Percentiles rank a stretch among this genome's conserved stretches.
phyloP scores from a whole-genome alignment of 2,797 vertebrate genomes.

The Silurus lanzhouensis region DNA sequence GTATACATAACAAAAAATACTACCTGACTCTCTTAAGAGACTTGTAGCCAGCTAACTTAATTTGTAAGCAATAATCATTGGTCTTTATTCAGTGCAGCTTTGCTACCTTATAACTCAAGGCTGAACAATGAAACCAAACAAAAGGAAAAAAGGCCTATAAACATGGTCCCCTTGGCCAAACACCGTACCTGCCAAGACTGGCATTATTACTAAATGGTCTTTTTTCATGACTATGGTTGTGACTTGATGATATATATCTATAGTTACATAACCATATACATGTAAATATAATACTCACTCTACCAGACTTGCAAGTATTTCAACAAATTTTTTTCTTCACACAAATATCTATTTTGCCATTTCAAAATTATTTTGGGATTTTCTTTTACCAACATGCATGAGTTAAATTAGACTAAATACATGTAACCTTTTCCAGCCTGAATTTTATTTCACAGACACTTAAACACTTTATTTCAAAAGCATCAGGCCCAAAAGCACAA shows the following conservation, averaged over 20 bases:
- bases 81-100: neutral
- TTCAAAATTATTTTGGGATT: neutral
- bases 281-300: neutral
- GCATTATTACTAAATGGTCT: neutral
- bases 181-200: neutral
- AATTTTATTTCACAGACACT: conserved; percentile 16
- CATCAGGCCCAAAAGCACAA: conserved; percentile 6
- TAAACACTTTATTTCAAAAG: conserved; percentile 12
- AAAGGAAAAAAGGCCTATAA: neutral
- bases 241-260: neutral
- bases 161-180: neutral
- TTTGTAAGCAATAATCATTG: conserved; percentile 8
- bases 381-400: conserved; percentile 26
- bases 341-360: neutral
- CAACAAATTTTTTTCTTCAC: neutral
- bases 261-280: too few relatives aligned
- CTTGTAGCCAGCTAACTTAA: neutral
- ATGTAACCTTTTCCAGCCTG: conserved; percentile 9
- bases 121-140: neutral
- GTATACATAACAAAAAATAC: neutral
- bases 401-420: conserved; percentile 14
- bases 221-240: neutral
- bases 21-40: neutral
- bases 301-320: neutral
- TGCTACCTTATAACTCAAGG: neutral